Base-by-base conservation (phyloP, 1,140 invertebrate genomes). In the Aleiodes sp. region DNA sequence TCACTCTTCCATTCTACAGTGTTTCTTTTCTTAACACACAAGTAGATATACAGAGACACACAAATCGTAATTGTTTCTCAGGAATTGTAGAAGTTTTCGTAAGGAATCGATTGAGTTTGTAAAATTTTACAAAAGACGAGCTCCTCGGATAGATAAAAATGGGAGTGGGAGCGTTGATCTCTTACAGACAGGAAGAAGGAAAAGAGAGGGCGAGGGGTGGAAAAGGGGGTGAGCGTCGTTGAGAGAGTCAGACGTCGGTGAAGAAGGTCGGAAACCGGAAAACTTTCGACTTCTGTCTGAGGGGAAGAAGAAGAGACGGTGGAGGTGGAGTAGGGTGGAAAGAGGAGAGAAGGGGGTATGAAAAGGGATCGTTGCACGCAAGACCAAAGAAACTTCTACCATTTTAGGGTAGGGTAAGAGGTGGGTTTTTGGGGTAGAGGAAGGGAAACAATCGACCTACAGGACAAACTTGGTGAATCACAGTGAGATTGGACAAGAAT, bases 381-480 rank as follows among this genome's bases (percentile, higher is more conserved):
- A 14, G 28, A 52, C 19, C 21, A 24, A 52, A 52, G 46, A 21
- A 52, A 52, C 46, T 52, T 52, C 19, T 21, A 52, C 16, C 21
- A 16, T 52, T 16, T 52, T 52, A 59, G 28, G 28, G 29, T 10
- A 33, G 0, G 31, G n/a, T n/a, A 33, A 33, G 12, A 33, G 31
- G 7, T 33, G 12, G 7, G 12, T 33, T 33, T 7, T n/a, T 14
- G 6, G n/a, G 29, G 21, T 56, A 21, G 56, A 37, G 24, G 29
- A 62, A 26, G 70, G 16, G 60, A 73, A 74, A 74, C 35, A 70
- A 73, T 72, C 63, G 56, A 59, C 26, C 56, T 31, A 31, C 4
- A 29, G 28, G 28, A 14, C 1, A 59, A 33, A 59, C 28, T 33
- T 31, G 28, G 7, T 31, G 28, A 59, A 59, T 59, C 28, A 31